Evolutionary conservation across 2,888 invertebrate species (phyloP).

Genomic region (Nudaria mundana): DNA sequence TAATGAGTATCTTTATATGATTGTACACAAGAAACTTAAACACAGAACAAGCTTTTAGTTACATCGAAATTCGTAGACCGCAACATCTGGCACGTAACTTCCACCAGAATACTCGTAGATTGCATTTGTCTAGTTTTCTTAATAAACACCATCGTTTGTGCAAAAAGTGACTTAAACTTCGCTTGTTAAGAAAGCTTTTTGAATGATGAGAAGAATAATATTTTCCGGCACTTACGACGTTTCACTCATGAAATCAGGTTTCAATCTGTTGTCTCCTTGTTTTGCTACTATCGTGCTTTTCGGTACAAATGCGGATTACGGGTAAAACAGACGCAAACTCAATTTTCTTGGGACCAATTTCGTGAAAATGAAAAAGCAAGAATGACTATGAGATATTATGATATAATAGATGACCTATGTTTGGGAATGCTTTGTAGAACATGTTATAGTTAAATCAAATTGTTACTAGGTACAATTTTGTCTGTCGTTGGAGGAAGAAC

Average conservation of each 20-base stretch:
- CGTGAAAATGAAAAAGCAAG: slow-evolving; percentile 60
- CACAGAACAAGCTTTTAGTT: slow-evolving; percentile 68
- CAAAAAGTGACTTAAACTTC: slow-evolving; percentile 29
- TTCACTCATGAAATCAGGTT: slow-evolving; percentile 45
- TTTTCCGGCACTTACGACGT: slow-evolving; percentile 48
- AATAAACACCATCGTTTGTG: slow-evolving; percentile 21
- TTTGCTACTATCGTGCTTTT: slow-evolving; percentile 64
- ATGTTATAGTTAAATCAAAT: slow-evolving; percentile 32
- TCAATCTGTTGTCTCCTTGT: slow-evolving; percentile 75
- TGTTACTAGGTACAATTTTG: slow-evolving; percentile 19
- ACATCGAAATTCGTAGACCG: slow-evolving; percentile 71
- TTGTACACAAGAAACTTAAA: slow-evolving; percentile 46
- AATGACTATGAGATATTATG: slow-evolving; percentile 38
- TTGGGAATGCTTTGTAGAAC: slow-evolving; percentile 17
- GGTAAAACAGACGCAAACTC: slow-evolving; percentile 60
- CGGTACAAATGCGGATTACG: slow-evolving; percentile 67
- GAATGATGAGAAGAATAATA: slow-evolving; percentile 24
- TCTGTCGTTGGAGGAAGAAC: slow-evolving; percentile 15
- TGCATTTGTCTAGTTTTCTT: slow-evolving; percentile 63
- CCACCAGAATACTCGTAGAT: slow-evolving; percentile 63
- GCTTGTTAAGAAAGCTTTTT: slow-evolving; percentile 33
- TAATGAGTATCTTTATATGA: slow-evolving; percentile 24
- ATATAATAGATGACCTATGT: slow-evolving; percentile 29
- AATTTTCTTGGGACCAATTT: slow-evolving; percentile 55
- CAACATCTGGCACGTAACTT: slow-evolving; percentile 71